Evolutionary conservation across 1,140 invertebrate genomes (phyloP).

Genomic region (Cheumatopsyche charites): DNA sequence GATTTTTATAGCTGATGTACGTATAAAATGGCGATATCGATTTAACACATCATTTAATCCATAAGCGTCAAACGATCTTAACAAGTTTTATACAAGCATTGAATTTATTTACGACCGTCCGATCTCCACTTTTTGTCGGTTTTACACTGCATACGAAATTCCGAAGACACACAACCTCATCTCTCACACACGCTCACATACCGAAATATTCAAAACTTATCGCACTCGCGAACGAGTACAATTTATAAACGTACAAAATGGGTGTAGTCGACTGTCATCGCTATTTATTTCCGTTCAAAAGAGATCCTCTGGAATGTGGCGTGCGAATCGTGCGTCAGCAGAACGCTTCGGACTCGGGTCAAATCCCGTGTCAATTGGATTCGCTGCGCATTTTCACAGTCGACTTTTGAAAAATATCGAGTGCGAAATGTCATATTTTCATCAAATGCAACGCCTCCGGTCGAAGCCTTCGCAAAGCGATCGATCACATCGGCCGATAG

Average conservation of each 20-base stretch:
- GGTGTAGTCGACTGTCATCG: conserved; percentile 22
- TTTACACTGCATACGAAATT: neutral
- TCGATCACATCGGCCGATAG: neutral
- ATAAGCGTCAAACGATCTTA: neutral
- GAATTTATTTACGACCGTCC: neutral
- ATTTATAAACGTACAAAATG: neutral
- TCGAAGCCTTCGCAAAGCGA: neutral
- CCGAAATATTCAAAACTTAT: no score
- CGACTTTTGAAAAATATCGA: conserved; percentile 24
- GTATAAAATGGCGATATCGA: conserved; percentile 25
- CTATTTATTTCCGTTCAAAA: conserved; percentile 21
- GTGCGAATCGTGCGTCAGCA: conserved; percentile 34
- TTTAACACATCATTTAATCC: conserved; percentile 13
- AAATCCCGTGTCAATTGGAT: conserved; percentile 33
- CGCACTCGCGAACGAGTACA: no score
- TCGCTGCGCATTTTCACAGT: conserved; percentile 28
- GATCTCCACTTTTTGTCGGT: neutral
- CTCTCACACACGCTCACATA: no score
- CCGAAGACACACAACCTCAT: no score
- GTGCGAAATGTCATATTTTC: neutral
- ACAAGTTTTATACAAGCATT: conserved; percentile 11
- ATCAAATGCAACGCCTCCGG: no score
- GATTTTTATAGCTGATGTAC: no score
- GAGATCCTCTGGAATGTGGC: conserved; percentile 12
- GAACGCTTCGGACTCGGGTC: conserved; percentile 18